Percentiles rank a stretch among this genome's conserved stretches.
These are phyloP conservation scores for Gymnoscopelus microlampas DNA, from an alignment of 2,797 vertebrate genomes.

Conservation along the genomic window DNA sequence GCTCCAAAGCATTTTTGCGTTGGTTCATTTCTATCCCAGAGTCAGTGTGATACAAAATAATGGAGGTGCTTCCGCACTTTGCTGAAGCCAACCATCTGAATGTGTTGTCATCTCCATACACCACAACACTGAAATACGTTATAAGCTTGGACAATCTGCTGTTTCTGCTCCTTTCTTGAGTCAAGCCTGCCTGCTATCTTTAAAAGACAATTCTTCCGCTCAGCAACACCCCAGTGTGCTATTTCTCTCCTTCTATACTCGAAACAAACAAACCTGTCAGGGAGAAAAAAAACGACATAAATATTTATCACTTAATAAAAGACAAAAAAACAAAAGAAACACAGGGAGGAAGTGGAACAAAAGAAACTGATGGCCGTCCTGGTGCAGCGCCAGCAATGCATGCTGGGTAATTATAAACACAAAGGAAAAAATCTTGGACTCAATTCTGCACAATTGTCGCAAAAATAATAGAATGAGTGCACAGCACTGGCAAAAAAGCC, in stretches of 20 bases:
- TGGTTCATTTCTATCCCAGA: too few species aligned
- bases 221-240: conserved; percentile 73
- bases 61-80: too few species aligned
- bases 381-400: conserved; percentile 81
- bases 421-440: conserved; percentile 82
- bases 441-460: conserved; percentile 79
- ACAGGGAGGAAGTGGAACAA: conserved; percentile 83
- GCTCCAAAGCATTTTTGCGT: too few species aligned
- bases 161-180: conserved; percentile 60
- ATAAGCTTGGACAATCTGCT: conserved; percentile 68
- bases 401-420: conserved; percentile 84
- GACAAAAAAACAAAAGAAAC: conserved; percentile 83
- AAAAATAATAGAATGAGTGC: conserved; percentile 75
- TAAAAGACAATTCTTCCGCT: conserved; percentile 74
- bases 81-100: background rate
- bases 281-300: conserved; percentile 72
- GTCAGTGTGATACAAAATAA: too few species aligned
- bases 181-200: conserved; percentile 64
- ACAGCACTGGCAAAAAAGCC: conserved; percentile 63
- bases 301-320: conserved; percentile 85
- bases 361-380: conserved; percentile 84
- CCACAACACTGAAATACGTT: conserved; percentile 38
- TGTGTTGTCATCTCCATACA: conserved; percentile 4
- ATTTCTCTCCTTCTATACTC: conserved; percentile 73
- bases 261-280: conserved; percentile 74